phyloP scores from a whole-genome alignment of 37 sponge, comb jelly and placozoan genomes.

The Halichondria panicea region DNA sequence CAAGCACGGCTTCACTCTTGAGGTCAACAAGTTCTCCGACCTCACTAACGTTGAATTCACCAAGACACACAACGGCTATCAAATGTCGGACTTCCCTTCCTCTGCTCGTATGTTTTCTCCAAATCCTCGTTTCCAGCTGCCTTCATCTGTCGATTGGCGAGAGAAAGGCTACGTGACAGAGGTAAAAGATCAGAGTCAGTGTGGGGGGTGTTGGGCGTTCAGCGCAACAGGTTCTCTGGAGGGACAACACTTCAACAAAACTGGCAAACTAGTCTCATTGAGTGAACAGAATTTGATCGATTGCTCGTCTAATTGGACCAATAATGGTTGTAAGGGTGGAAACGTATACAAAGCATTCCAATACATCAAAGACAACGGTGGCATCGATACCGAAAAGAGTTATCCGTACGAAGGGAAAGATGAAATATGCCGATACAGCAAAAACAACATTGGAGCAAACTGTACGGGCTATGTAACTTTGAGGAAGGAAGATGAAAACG shows the following conservation, averaged over 20 bases:
- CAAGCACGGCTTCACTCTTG: constrained; percentile 51
- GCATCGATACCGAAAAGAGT: constrained; percentile 85
- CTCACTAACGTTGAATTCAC: constrained; percentile 46
- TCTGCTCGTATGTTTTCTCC: neutral
- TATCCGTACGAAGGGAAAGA: constrained; percentile 90
- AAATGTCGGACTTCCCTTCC: neutral
- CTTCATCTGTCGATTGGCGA: constrained; percentile 75
- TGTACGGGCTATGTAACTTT: constrained; percentile 61
- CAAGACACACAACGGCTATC: constrained; percentile 42
- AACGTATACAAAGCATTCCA: constrained; percentile 84
- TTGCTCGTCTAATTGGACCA: constrained; percentile 82
- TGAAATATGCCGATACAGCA: constrained; percentile 69
- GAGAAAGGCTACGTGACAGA: constrained; percentile 61
- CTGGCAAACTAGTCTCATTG: constrained; percentile 56
- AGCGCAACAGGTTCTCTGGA: constrained; percentile 92
- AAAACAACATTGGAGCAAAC: constrained; percentile 61
- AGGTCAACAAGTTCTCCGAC: constrained; percentile 61
- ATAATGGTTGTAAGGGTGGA: constrained; percentile 96
- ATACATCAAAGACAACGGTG: constrained; percentile 79
- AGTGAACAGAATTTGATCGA: constrained; percentile 97
- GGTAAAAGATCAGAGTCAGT: constrained; percentile 84
- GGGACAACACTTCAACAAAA: constrained; percentile 55
- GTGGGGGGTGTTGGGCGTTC: constrained; percentile 97
- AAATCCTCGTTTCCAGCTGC: constrained; percentile 1
- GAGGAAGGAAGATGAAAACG: constrained; percentile 52